Base-by-base conservation (phyloP, 2,888 invertebrate species). In the Sinopyrophorus schimmeli region DNA sequence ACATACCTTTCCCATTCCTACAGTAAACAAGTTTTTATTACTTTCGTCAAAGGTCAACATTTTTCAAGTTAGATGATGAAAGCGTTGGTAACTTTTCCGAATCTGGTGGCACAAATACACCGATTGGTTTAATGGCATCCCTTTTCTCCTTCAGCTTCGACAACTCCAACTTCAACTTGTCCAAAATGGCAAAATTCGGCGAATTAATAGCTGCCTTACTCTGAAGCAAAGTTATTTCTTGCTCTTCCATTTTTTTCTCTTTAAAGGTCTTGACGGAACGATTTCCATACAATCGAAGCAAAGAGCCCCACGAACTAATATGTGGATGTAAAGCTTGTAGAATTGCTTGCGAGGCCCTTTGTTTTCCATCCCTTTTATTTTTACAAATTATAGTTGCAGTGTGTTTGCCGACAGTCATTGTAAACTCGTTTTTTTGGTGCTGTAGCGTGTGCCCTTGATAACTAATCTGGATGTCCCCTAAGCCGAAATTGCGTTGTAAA, bases 341-440 rank as follows among this genome's bases (percentile, higher is more conserved):
- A 60, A 98, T 93, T 5, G 89, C 86, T 74, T 99, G 98, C 3
- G 97, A 91, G 10, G 98, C 98, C 59, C 89, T 77, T 70, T 99
- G 98, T 71, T 97, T 97, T 3, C 97, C 98, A 56, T 93, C 93
- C 64, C 92, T 84, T 74, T 98, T 98, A 75, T 97, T 98, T 71
- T 91, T 89, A 72, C 96, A 95, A n/a, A 87, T 78, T 12, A 97
- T 93, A 12, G 87, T 88, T 1, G 92, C 94, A 6, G 83, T 82
- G 69, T 96, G 92, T 69, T 92, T 92, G 35, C 95, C 96, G 24
- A 96, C 95, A 6, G 84, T 86, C 92, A 98, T 94, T 18, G 89
- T 91, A 67, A 94, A 89, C 76, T 95, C 92, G 68, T 94, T 94
- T 66, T 89, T 89, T 73, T 95, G 92, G 68, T 91, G 89, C 65